Evolutionary conservation across 2,113 vertebrate genomes (phyloP).

Genomic region (Nesogale talazaci): DNA sequence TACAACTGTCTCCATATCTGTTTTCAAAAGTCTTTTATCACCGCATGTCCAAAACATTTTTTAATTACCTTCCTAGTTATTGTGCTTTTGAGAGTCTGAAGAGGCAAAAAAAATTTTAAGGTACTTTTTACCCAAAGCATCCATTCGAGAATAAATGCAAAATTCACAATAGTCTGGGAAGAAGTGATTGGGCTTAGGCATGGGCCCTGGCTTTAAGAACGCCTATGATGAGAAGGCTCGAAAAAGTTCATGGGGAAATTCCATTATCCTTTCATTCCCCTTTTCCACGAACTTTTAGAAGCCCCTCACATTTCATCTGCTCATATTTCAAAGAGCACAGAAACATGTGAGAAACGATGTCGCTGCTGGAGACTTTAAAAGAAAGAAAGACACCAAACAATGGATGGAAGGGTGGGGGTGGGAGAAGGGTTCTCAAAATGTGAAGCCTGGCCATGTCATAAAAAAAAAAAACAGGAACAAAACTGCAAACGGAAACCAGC

Average conservation of each 20-base stretch:
- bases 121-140: background rate
- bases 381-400: background rate
- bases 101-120: background rate
- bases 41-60: background rate
- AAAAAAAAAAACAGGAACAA: background rate
- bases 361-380: background rate
- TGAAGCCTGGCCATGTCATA: slow-evolving; percentile 31
- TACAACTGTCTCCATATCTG: background rate
- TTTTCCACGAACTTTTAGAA: no score
- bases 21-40: background rate
- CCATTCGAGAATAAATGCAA: background rate
- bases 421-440: background rate
- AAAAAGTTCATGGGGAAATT: no score
- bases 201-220: background rate
- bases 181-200: background rate
- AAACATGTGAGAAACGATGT: background rate
- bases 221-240: background rate
- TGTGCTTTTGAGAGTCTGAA: slow-evolving; percentile 18
- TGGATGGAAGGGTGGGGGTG: background rate
- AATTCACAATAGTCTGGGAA: background rate
- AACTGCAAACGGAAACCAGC: background rate
- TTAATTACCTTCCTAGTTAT: slow-evolving; percentile 14
- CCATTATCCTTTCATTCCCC: no score
- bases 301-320: no score
- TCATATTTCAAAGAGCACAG: slow-evolving; percentile 19